Conservation (phyloP, 2,797 vertebrate genomes). For the Cichlasoma orientale region DNA sequence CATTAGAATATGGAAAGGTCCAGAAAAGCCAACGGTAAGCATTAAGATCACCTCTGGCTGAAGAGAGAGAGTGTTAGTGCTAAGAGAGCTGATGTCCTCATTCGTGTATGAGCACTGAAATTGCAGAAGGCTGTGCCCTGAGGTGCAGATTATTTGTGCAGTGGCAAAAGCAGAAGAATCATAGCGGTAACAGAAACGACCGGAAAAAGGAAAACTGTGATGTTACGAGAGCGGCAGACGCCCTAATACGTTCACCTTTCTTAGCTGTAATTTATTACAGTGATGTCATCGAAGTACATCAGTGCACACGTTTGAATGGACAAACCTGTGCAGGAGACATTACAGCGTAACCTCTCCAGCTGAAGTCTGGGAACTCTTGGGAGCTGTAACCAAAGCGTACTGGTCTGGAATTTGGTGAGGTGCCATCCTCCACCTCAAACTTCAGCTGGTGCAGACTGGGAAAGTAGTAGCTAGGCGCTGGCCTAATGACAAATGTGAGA, state of each 20-base stretch:
- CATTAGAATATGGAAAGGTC: slow-evolving; percentile 84
- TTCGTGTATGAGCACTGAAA: slow-evolving; percentile 29
- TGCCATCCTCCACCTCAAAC: slow-evolving; percentile 91
- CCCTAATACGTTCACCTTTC: neutral
- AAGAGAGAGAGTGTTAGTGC: slow-evolving; percentile 81
- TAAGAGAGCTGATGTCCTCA: slow-evolving; percentile 54
- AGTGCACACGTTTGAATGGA: slow-evolving; percentile 11
- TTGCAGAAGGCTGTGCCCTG: slow-evolving; percentile 9
- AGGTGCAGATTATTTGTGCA: slow-evolving; percentile 32
- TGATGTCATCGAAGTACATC: neutral
- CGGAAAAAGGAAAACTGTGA: slow-evolving; percentile 28
- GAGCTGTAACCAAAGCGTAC: slow-evolving; percentile 88
- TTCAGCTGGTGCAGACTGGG: slow-evolving; percentile 91
- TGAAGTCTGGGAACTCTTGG: slow-evolving; percentile 88
- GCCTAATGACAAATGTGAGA: slow-evolving; percentile 53
- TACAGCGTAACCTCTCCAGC: slow-evolving; percentile 91
- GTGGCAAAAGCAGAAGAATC: slow-evolving; percentile 44
- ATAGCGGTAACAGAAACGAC: slow-evolving; percentile 18
- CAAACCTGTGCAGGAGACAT: slow-evolving; percentile 90
- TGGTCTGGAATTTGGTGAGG: slow-evolving; percentile 76
- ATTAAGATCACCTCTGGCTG: slow-evolving; percentile 86
- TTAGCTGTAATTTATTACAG: neutral
- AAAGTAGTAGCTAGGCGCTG: slow-evolving; percentile 84
- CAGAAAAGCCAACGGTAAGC: slow-evolving; percentile 83
- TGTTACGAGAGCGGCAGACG: neutral